Evolutionary conservation across 2,888 invertebrate species (phyloP).

Genomic region (Pristionchus maxplancki): DNA sequence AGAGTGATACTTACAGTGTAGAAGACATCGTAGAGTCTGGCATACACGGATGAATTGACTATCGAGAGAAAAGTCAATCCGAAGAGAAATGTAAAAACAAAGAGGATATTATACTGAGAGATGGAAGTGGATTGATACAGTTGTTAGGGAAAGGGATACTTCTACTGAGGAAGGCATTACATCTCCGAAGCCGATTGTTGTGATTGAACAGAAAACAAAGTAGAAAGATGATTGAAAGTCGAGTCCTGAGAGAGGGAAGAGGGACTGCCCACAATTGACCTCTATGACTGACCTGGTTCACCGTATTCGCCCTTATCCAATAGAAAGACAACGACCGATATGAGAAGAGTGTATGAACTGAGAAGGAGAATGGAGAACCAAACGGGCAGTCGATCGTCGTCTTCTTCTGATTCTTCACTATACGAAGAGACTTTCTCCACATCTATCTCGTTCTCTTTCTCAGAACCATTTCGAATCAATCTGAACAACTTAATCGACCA

Average conservation of each 20-base stretch:
- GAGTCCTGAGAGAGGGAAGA: constrained; percentile 38
- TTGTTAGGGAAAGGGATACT: constrained; percentile 48
- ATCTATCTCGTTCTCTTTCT: not conserved
- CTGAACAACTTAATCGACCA: not conserved
- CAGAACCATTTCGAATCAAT: not conserved
- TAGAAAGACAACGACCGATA: constrained; percentile 15
- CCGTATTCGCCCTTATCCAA: constrained; percentile 46
- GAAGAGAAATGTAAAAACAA: constrained; percentile 63
- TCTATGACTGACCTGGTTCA: not conserved
- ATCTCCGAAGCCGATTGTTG: constrained; percentile 70
- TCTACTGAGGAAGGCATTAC: constrained; percentile 70
- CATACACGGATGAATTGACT: constrained; percentile 68
- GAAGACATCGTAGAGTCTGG: constrained; percentile 64
- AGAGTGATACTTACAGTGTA: constrained; percentile 52
- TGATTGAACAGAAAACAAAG: constrained; percentile 68
- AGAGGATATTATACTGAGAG: constrained; percentile 66
- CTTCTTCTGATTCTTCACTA: constrained; percentile 12
- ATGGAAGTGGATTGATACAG: not conserved
- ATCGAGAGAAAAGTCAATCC: constrained; percentile 68
- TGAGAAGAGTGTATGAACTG: not conserved
- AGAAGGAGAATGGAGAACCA: constrained; percentile 25
- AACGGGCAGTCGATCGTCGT: constrained; percentile 25
- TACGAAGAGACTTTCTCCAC: not conserved
- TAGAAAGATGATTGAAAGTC: constrained; percentile 62
- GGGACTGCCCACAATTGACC: too few species aligned